Evolutionary conservation across 2,888 invertebrate species (phyloP).

Genomic region (Agriotes lineatus): DNA sequence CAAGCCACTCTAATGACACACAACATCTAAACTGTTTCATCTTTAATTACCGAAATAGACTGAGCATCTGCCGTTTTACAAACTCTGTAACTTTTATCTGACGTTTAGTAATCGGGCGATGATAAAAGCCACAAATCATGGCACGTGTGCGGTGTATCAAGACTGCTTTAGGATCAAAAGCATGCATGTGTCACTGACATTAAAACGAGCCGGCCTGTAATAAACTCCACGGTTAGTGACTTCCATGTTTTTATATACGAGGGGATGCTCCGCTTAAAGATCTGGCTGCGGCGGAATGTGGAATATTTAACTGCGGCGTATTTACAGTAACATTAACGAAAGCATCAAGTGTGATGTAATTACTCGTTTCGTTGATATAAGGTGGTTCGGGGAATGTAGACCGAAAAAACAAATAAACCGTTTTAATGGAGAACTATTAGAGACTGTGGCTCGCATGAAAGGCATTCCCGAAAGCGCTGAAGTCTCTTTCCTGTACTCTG

Average conservation of each 20-base stretch:
- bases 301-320: constrained; percentile 23
- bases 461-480: too few relatives aligned
- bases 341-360: neutral
- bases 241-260: constrained; percentile 28
- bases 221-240: constrained; percentile 35
- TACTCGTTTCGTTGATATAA: constrained; percentile 6
- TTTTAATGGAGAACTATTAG: too few relatives aligned
- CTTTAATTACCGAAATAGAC: constrained; percentile 40
- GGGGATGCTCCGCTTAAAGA: constrained; percentile 15
- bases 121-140: constrained; percentile 40
- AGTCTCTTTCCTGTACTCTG: too few relatives aligned
- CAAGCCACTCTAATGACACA: constrained; percentile 31
- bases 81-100: constrained; percentile 39
- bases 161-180: constrained; percentile 31
- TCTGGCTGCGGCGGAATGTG: constrained; percentile 22
- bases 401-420: too few relatives aligned
- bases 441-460: too few relatives aligned
- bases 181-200: constrained; percentile 36
- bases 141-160: constrained; percentile 24
- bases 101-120: constrained; percentile 41
- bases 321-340: neutral
- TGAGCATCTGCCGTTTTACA: constrained; percentile 35
- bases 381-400: too few relatives aligned
- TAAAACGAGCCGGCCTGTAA: constrained; percentile 31
- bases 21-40: constrained; percentile 38